phyloP scores from a whole-genome alignment of 2,797 vertebrate species.

The Gallirallus australis region DNA sequence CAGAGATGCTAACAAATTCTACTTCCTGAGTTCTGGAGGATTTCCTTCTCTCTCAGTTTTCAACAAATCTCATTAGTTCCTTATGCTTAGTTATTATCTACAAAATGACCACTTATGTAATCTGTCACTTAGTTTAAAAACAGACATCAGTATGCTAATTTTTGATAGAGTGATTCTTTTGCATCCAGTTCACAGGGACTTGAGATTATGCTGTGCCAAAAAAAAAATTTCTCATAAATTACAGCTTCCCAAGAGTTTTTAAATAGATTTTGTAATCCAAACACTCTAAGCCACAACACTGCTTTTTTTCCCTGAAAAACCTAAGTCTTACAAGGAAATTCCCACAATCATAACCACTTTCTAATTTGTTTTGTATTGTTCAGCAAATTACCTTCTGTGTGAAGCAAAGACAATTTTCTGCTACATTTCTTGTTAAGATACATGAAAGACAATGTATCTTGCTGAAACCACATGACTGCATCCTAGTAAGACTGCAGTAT shows the following conservation, averaged over 20 bases:
- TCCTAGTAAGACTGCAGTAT: not conserved
- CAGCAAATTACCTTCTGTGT: not conserved
- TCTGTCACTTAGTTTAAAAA: not conserved
- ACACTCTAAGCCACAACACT: not conserved
- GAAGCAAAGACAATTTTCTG: not conserved
- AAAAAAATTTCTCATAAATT: not conserved
- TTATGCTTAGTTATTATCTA: not conserved
- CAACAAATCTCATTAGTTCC: not conserved
- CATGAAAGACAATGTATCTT: not conserved
- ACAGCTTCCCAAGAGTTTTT: not conserved
- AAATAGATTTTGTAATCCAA: not conserved
- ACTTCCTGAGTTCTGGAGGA: not conserved
- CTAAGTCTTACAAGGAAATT: not conserved
- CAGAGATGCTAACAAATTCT: not conserved
- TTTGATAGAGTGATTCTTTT: not conserved
- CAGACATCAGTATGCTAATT: not conserved
- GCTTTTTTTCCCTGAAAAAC: not conserved
- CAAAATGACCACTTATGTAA: not conserved
- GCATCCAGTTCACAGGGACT: not conserved
- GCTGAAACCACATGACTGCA: not conserved
- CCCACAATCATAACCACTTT: not conserved
- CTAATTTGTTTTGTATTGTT: not conserved
- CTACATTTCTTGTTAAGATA: not conserved
- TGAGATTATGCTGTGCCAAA: not conserved
- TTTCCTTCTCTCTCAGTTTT: not conserved